Base-by-base conservation (phyloP, 1,140 invertebrate genomes). In the Mycetomoellerius zeteki region DNA sequence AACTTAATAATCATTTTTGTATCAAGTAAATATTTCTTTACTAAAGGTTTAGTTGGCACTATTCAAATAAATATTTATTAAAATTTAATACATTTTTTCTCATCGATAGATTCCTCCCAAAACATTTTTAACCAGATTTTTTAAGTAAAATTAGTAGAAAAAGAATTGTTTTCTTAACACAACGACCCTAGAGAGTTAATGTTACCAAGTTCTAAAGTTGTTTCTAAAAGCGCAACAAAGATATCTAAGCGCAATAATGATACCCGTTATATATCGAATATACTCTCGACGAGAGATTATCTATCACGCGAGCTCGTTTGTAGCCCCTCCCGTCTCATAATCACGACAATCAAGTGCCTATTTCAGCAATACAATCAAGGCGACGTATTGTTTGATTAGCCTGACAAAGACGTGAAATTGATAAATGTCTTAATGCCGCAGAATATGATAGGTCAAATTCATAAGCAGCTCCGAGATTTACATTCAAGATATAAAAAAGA, bases 291-390 rank as follows among this genome's bases (percentile, higher is more conserved):
- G 30, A 72, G 27, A 52, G 56, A 71, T 64, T 43, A 60, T 64
- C 60, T 37, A 72, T 88, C 67, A 54, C 58, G 62, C 60, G 37
- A 30, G 43, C 37, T 86, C 54, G 27, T 64, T 87, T 50, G 62
- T 50, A 69, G 24, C 24, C 43, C 60, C 67, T 50, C 58, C 19
- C 27, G 21, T 62, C 47, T 50, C 47, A 47, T 47, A 88, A 88
- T 88, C 75, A 52, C 78, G 72, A 89, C 88, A 76, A 89, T 89
- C 85, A 87, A 87, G 64, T 52, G n/a, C 50, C 78, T 77, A 82
- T 88, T 88, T 86, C 76, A 82, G 71, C 82, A 78, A 64, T 67
- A 69, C 24, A 62, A 69, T 85, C 58, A 67, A 75, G 43, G 27
- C 27, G 78, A 86, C 71, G 76, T 67, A 86, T 88, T 71, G 78